Conservation (phyloP, 2,113 vertebrate genomes). For the Bagarius yarrelli region DNA sequence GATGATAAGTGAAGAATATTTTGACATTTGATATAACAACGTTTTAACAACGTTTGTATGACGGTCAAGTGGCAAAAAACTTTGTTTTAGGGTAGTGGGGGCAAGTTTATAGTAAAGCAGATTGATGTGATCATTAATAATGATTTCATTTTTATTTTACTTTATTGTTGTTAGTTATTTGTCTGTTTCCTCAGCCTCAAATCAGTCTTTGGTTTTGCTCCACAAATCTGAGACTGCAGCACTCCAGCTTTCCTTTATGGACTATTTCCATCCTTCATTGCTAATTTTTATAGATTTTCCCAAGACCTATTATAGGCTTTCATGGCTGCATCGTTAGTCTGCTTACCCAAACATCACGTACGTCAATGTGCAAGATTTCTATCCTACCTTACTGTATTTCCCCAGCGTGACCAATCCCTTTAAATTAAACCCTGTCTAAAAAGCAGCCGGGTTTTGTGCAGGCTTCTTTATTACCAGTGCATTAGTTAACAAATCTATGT, state of each 20-base stretch:
- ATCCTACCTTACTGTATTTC: slow-evolving; percentile 12
- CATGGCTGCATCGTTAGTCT: neutral
- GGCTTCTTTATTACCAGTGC: slow-evolving; percentile 8
- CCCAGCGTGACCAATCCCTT: slow-evolving; percentile 27
- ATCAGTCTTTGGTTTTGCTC: neutral
- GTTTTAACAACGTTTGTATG: no score
- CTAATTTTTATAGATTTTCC: no score
- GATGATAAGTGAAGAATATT: no score
- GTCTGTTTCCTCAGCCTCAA: neutral
- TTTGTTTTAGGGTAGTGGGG: no score
- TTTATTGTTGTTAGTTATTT: no score
- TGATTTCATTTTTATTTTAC: no score
- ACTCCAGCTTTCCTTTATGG: neutral
- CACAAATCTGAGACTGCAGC: neutral
- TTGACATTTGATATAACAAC: no score
- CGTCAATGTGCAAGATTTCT: slow-evolving; percentile 9
- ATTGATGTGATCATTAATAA: no score
- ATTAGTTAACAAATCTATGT: neutral
- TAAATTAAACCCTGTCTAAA: slow-evolving; percentile 17
- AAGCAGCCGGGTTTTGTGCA: slow-evolving; percentile 8
- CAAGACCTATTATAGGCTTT: slow-evolving; percentile 1
- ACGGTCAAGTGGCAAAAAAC: no score
- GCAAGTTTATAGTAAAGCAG: no score
- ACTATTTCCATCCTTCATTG: neutral
- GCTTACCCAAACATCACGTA: slow-evolving; percentile 12